A percentile compares a stretch with the other conserved stretches of the same genome.
Conservation (phyloP, 2,797 vertebrate genomes). For the Sparus aurata region DNA sequence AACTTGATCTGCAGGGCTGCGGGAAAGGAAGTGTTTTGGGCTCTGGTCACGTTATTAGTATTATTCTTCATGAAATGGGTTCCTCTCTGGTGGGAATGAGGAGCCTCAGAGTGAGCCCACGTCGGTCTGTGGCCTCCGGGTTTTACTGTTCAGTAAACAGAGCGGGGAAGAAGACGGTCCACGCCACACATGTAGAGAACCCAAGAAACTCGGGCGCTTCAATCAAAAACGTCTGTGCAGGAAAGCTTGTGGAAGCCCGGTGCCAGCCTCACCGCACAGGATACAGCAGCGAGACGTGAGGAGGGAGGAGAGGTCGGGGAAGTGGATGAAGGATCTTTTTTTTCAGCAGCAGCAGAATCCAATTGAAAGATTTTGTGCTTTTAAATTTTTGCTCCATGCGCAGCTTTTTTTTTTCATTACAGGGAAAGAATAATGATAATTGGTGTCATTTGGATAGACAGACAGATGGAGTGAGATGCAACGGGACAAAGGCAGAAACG, state of each 20-base stretch:
- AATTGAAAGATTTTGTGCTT: background rate
- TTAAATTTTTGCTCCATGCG: background rate
- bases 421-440: background rate
- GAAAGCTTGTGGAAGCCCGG: constrained; percentile 30
- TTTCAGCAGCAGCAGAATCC: too few species aligned
- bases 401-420: background rate
- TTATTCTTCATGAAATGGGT: constrained; percentile 67
- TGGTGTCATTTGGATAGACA: constrained; percentile 26
- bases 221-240: constrained; percentile 76
- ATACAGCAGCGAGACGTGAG: constrained; percentile 35
- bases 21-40: constrained; percentile 71
- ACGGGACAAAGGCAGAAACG: constrained; percentile 44
- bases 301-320: background rate
- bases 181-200: constrained; percentile 74
- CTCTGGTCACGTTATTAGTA: constrained; percentile 69
- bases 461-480: constrained; percentile 59
- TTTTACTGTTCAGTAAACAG: constrained; percentile 81
- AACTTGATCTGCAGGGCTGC: constrained; percentile 55
- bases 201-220: constrained; percentile 46
- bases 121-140: constrained; percentile 68
- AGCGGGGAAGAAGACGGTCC: constrained; percentile 67
- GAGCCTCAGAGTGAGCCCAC: constrained; percentile 58
- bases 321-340: constrained; percentile 13
- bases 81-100: constrained; percentile 66
- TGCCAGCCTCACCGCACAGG: constrained; percentile 68